Conservation (phyloP, 2,888 invertebrate species). For the Drosophila cracens region DNA sequence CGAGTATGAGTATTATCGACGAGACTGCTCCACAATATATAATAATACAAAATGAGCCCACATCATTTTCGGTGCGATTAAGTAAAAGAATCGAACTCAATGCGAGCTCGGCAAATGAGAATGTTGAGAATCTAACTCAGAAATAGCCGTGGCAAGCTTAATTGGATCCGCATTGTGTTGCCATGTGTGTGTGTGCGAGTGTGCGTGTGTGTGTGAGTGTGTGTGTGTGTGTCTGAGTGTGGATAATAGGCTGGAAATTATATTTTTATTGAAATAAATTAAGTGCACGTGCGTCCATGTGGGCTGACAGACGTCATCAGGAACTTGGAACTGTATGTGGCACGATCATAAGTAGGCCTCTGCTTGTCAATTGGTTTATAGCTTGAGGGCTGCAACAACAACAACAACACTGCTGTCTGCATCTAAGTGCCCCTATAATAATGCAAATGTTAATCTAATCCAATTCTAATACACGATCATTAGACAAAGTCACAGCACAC, state of each 20-base stretch:
- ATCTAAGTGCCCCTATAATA: constrained; percentile 51
- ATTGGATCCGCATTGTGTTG: constrained; percentile 65
- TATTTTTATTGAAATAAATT: constrained; percentile 81
- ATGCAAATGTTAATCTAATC: constrained; percentile 73
- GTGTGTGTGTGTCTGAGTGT: constrained; percentile 43
- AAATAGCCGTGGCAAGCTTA: constrained; percentile 57
- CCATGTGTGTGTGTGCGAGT: not conserved
- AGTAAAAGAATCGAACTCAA: constrained; percentile 24
- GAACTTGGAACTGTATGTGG: not conserved
- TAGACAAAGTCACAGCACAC: not conserved
- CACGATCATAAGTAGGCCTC: constrained; percentile 15
- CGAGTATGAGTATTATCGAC: constrained; percentile 64
- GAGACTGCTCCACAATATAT: constrained; percentile 12
- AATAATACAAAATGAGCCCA: constrained; percentile 47
- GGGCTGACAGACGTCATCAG: constrained; percentile 48
- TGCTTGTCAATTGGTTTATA: constrained; percentile 38
- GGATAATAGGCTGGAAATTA: constrained; percentile 75
- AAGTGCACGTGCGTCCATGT: constrained; percentile 78
- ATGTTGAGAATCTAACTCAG: constrained; percentile 28
- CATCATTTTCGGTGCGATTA: constrained; percentile 74
- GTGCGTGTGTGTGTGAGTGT: constrained; percentile 3
- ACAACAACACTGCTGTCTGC: constrained; percentile 4
- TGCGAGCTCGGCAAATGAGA: constrained; percentile 7
- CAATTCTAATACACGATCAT: constrained; percentile 37
- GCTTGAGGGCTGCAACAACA: constrained; percentile 9